Conservation (phyloP, 2,113 vertebrate species). For the Cacatua alba region DNA sequence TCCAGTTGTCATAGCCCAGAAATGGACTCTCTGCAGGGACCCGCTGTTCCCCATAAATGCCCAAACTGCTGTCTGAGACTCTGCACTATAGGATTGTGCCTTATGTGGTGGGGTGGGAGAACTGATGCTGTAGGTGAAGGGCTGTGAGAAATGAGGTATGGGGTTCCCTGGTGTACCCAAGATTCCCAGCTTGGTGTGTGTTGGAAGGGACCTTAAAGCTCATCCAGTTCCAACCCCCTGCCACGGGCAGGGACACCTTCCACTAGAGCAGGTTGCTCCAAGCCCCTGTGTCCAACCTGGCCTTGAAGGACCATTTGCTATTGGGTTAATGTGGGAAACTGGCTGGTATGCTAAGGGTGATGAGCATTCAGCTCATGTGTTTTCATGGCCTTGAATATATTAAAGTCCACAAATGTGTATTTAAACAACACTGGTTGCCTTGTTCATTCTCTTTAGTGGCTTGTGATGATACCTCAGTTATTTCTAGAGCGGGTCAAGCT, state of each 20-base stretch:
- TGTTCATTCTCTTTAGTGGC: background rate
- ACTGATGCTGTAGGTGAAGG: background rate
- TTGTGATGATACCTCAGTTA: background rate
- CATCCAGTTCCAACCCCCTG: background rate
- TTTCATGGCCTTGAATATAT: background rate
- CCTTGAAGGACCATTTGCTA: background rate
- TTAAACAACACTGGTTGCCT: background rate
- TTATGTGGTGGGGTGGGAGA: accelerated
- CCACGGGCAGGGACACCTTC: background rate
- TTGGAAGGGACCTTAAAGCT: background rate
- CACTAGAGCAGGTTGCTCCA: background rate
- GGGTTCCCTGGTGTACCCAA: background rate
- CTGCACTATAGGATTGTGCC: background rate
- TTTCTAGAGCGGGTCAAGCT: background rate
- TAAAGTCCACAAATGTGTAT: background rate
- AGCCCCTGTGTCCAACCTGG: background rate
- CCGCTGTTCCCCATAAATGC: accelerated
- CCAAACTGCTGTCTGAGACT: background rate
- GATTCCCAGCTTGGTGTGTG: background rate
- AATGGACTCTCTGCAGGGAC: background rate
- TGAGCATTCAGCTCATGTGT: background rate
- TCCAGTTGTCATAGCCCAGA: background rate
- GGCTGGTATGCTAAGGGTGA: background rate
- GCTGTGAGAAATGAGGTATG: background rate
- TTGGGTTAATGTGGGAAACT: background rate